Base-by-base conservation (phyloP, 2,888 invertebrate species). In the Zaprionus obscuricornis region DNA sequence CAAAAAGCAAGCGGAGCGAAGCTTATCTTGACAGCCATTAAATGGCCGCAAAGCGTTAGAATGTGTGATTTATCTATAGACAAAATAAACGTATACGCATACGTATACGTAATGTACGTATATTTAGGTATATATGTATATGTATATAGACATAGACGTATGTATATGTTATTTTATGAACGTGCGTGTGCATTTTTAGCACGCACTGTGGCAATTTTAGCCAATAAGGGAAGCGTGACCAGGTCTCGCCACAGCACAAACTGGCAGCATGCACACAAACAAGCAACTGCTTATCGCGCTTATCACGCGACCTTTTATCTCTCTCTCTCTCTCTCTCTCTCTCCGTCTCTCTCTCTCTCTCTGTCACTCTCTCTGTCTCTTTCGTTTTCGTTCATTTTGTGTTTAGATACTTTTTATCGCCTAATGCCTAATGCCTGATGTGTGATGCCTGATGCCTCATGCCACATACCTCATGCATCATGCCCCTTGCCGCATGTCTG, bases 21-120 rank as follows among this genome's bases (percentile, higher is more conserved):
- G 76, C 67, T 78, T 83, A 79, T 83, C 78, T 67, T 76, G 81
- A 71, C 78, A 76, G 71, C 74, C 84, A 78, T 78, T 83, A 79
- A 83, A 78, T 83, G 76, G 70, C 74, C 60, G 56, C 62, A 73
- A 64, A 82, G 72, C 72, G 75, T 62, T 64, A 40, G 82, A 64
- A 82, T 82, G 55, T 59, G 50, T 74, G 66, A 78, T 77, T 67
- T 79, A 70, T 54, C 49, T 43, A 36, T 10, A 16, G 22, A 4
- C 7, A 5, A 22, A 5, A 4, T 22, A 5, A 22, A 4, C 7
- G 22, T 22, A 7, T 22, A 7, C 7, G 22, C 7, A 7, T 22
- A 22, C 7, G 22, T 22, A n/a, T n/a, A n/a, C n/a, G n/a, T n/a
- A n/a, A n/a, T n/a, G n/a, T n/a, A n/a, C n/a, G n/a, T n/a, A n/a